Base-by-base conservation (phyloP, 1,140 invertebrate genomes). In the Drosophila fuyamai region DNA sequence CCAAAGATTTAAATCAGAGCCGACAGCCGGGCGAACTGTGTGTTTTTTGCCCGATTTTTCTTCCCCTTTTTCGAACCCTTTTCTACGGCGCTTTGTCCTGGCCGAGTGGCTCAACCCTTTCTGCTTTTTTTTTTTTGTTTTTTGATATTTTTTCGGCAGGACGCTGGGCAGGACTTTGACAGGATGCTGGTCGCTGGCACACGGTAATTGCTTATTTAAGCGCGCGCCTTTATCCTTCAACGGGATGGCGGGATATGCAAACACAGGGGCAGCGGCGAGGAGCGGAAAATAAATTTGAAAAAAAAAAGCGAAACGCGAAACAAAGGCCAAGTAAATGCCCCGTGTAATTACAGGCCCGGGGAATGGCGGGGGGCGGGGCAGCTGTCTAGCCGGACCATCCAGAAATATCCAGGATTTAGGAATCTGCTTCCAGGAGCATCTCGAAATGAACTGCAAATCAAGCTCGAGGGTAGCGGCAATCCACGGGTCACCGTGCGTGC, bases 181-280 rank as follows among this genome's bases (percentile, higher is more conserved):
- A 88, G 83, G 83, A 88, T 88, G 84, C 82, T 86, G 68, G 72
- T 65, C 53, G 71, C 59, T 75, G 72, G 71, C 51, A 88, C 79
- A 86, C 76, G 84, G 83, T 88, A 88, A 88, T 88, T 88, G 83
- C 83, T 89, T 88, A 88, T 88, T 88, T 88, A 88, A 89, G 84
- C 76, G 83, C 83, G 83, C 83, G 60, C 59, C 65, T 83, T 88
- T 81, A 86, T 89, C 84, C 83, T 88, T 83, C 60, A 62, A 86
- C 70, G 82, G 82, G 81, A 85, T 83, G 81, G 60, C 60, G 46
- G 72, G 72, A 66, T 76, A 51, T 65, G 80, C 70, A 82, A 50
- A 76, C 48, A 48, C 29, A 18, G 38, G 50, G 50, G 56, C 62
- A 56, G 47, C 16, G 50, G n/a, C 58, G 41, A 58, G 46, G 29